These are phyloP conservation scores for Troides helena DNA, from an alignment of 2,888 invertebrate species.

Conservation along the genomic window DNA sequence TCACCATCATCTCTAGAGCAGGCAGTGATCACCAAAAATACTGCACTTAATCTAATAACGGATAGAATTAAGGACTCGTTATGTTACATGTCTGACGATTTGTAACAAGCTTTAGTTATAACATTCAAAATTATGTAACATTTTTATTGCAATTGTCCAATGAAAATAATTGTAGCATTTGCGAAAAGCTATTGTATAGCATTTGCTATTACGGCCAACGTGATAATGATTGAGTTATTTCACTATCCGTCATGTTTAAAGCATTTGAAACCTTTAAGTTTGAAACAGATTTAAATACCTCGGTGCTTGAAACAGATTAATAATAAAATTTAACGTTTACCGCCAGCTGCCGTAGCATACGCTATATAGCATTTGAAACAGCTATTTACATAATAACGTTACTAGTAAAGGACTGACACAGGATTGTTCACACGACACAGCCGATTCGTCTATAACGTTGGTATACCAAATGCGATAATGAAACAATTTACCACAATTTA, in stretches of 20 bases:
- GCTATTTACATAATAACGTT: slow-evolving; percentile 65
- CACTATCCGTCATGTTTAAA: background rate
- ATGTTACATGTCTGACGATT: slow-evolving; percentile 2
- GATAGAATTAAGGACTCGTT: slow-evolving; percentile 12
- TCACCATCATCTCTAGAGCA: slow-evolving; percentile 72
- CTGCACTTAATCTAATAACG: slow-evolving; percentile 26
- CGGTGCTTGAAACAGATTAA: background rate
- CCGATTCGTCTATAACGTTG: slow-evolving; percentile 74
- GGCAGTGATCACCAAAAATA: slow-evolving; percentile 51
- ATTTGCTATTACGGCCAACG: slow-evolving; percentile 5
- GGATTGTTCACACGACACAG: slow-evolving; percentile 72
- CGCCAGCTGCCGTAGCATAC: slow-evolving; percentile 24
- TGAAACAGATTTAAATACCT: background rate
- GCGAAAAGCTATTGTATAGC: slow-evolving; percentile 32
- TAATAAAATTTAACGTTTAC: background rate
- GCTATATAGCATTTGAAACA: slow-evolving; percentile 34
- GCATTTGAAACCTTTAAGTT: background rate
- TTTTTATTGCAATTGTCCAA: slow-evolving; percentile 2
- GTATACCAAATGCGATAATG: slow-evolving; percentile 67
- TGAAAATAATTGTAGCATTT: slow-evolving; percentile 29
- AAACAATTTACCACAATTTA: slow-evolving; percentile 72
- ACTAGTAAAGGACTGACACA: slow-evolving; percentile 68
- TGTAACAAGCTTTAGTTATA: slow-evolving; percentile 3
- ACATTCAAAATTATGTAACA: slow-evolving; percentile 5
- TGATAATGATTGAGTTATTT: background rate